phyloP scores from a whole-genome alignment of 2,797 vertebrate species.

The Anisognathus igniventris region DNA sequence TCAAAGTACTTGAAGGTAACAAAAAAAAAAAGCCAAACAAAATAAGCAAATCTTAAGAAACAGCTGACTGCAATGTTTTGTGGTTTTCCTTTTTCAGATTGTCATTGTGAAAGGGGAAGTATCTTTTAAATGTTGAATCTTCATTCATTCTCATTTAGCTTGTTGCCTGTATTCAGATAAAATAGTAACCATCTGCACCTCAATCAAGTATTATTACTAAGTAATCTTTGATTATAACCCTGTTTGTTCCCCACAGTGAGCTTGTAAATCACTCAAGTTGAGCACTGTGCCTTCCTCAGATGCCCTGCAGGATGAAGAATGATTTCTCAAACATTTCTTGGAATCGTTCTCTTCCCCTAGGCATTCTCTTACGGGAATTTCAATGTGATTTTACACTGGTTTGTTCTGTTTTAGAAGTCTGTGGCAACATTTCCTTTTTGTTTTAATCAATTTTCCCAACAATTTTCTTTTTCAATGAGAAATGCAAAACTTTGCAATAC shows the following conservation, averaged over 20 bases:
- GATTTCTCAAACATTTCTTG: not conserved
- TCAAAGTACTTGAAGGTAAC: not conserved
- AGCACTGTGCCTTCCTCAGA: not conserved
- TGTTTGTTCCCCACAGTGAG: not conserved
- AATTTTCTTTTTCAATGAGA: not conserved
- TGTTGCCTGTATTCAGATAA: not conserved
- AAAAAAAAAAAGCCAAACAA: not conserved
- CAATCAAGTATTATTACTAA: not conserved
- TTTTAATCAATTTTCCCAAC: not conserved
- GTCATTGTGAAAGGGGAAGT: not conserved
- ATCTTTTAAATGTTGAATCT: not conserved
- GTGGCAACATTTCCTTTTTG: not conserved
- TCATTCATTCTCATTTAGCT: not conserved
- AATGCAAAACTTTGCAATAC: not conserved
- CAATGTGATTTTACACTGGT: slow-evolving; percentile 5
- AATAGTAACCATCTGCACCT: not conserved
- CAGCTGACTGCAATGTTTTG: not conserved
- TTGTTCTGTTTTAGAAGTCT: not conserved
- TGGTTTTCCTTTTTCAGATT: not conserved
- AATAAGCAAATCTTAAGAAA: not conserved
- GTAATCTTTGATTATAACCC: not conserved
- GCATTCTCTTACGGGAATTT: not conserved
- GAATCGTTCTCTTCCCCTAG: not conserved
- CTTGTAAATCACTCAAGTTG: not conserved
- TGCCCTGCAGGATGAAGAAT: not conserved